Percentiles rank a stretch among this genome's conserved stretches.
Evolutionary conservation across 1,140 invertebrate genomes (phyloP).

Genomic region (Saccostrea echinata): DNA sequence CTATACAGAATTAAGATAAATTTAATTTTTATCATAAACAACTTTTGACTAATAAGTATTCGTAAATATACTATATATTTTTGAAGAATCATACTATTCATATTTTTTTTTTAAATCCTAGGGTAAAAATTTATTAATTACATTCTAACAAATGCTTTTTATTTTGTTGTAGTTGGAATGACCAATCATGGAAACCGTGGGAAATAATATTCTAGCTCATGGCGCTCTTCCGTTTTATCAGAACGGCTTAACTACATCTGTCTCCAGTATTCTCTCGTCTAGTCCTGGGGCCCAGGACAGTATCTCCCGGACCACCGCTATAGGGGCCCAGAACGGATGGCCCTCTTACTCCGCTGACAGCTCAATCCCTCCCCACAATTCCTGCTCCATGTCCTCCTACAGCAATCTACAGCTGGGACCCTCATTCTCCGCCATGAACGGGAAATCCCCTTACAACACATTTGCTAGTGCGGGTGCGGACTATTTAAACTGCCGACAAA

Average conservation of each 20-base stretch:
- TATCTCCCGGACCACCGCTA: slow-evolving; percentile 56
- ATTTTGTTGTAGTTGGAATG: slow-evolving; percentile 66
- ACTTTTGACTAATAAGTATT: too few relatives aligned
- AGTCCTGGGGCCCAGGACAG: slow-evolving; percentile 68
- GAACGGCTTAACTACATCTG: slow-evolving; percentile 66
- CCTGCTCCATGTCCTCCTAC: slow-evolving; percentile 76
- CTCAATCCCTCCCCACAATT: slow-evolving; percentile 69
- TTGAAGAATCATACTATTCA: too few relatives aligned
- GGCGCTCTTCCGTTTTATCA: slow-evolving; percentile 73
- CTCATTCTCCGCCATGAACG: slow-evolving; percentile 75
- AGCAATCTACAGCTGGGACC: slow-evolving; percentile 74
- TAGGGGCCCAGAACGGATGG: slow-evolving; percentile 74
- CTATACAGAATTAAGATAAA: too few relatives aligned
- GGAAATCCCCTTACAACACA: slow-evolving; percentile 69
- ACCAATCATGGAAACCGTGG: slow-evolving; percentile 69
- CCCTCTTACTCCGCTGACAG: slow-evolving; percentile 71
- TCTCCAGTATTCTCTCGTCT: slow-evolving; percentile 69
- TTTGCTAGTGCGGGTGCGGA: slow-evolving; percentile 65
- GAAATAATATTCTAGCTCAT: slow-evolving; percentile 73
- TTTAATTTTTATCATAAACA: too few relatives aligned
- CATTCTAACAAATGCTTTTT: not conserved
- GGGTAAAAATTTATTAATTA: not conserved
- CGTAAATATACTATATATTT: too few relatives aligned
- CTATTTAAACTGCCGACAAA: slow-evolving; percentile 76
- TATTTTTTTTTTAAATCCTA: too few relatives aligned